Evolutionary conservation across 2,797 vertebrate genomes (phyloP), one percentile per base, ranked within the genome.

Genomic region (Phylloscopus collybita): DNA sequence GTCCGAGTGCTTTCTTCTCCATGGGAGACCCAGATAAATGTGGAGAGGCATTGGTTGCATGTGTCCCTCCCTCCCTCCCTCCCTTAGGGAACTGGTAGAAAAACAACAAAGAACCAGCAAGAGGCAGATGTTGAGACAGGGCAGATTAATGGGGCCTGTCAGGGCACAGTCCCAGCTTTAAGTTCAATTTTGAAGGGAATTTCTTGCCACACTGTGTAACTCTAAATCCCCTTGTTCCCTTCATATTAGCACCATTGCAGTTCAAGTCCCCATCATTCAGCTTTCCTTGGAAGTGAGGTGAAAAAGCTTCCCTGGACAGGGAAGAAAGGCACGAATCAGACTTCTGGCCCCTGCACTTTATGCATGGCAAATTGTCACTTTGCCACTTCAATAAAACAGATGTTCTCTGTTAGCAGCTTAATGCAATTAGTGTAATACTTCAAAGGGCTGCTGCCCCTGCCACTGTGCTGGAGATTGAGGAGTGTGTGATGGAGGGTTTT

Each of bases 11-110:
- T 88, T 88, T 91, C 53, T 93, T 85, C 85, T 85, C 85, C 61
- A 27, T 1, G 19, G 67, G 38, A 80, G n/a, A 32, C n/a, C 34
- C 0, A 0, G 67, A 66, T 73, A 51, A 64, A 83, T 1, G 3
- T 8, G 25, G 60, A 66, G 45, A 23, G 57, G 17, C n/a, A 47
- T 2, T 51, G 80, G 34, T 72, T 50, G 51, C 38, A 11, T 0
- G 2, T 44, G 60, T 62, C 36, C 21, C 23, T 64, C 51, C 36
- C 56, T 66, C 27, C 20, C 25, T 62, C 51, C 36, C 60, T 65
- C 45, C 30, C 22, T 40, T 11, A 17, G 54, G 27, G 47, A 75
- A 23, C 23, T 50, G 73, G 25, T n/a, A 59, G 47, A 32, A 91
- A 79, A 86, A 25, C 42, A 78, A 32, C 47, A 84, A 69, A 80